Evolutionary conservation across 1,140 invertebrate genomes (phyloP), one percentile per base, ranked within the genome.

Genomic region (Caerostris extrusa): DNA sequence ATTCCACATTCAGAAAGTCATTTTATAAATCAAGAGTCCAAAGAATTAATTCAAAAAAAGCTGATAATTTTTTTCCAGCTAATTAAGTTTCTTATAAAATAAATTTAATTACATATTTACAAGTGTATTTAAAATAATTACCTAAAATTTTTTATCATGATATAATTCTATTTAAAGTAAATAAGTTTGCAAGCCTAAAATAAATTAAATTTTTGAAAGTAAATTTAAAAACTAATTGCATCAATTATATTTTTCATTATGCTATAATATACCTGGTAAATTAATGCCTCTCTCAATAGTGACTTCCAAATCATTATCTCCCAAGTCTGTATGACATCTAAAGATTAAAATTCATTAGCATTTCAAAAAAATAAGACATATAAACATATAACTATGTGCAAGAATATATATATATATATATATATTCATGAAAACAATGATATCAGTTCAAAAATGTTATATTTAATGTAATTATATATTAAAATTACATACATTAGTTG

Each of bases 221-320:
- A 64, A 64, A 7, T 64, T 64, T 64, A 64, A 64, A 17, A 64
- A 64, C 7, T 64, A 10, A 7, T 17, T 64, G 7, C 7, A 64
- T 64, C 61, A 64, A 64, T 10, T 17, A 17, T 10, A 64, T 34
- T 34, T 34, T 34, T 34, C 34, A 34, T 34, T 34, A 34, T 34
- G 34, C 34, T 82, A 82, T 82, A 10, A 82, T 17, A 94, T 95
- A 95, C 94, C 95, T 50, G 97, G 97, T 96, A 98, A 99, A 95
- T 98, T 98, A 82, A 99, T 97, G 67, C 98, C 99, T 95, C 98
- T 97, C 3, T 99, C 96, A 94, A 99, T 97, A 57, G 97, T 97
- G 94, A 99, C 96, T 96, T 99, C 98, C 92, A 99, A 96, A 95
- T 99, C 98, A 96, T 98, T 98, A 95, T 99, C 98, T 81, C 97